These are phyloP conservation scores for Heptranchias perlo DNA, from an alignment of 2,113 vertebrate genomes.

Conservation along the genomic window DNA sequence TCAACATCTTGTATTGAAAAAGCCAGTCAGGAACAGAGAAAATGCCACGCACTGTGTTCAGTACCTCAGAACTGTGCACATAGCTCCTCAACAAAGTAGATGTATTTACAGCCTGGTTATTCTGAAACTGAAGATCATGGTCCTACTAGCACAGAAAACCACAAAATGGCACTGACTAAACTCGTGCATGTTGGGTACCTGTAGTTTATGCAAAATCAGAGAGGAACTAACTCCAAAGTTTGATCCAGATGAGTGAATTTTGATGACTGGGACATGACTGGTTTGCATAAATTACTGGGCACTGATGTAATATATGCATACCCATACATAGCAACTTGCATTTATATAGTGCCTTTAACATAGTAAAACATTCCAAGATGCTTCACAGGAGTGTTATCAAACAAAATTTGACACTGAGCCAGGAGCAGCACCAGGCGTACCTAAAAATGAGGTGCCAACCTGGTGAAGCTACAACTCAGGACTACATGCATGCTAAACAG, in stretches of 20 bases:
- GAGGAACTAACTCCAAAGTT: not conserved
- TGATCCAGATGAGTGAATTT: no score
- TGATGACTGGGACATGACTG: not conserved
- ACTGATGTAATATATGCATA: not conserved
- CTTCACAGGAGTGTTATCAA: no score
- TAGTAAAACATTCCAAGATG: no score
- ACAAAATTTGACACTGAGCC: no score
- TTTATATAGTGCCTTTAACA: no score
- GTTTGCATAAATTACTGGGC: not conserved
- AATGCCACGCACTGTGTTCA: not conserved
- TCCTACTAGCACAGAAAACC: not conserved
- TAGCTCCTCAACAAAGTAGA: not conserved
- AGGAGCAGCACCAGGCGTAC: no score
- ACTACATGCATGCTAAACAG: no score
- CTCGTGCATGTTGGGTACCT: not conserved
- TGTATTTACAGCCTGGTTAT: not conserved
- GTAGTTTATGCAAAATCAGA: not conserved
- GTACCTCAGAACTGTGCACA: not conserved
- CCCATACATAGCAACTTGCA: no score
- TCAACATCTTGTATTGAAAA: not conserved
- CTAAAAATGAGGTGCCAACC: no score
- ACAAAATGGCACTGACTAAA: not conserved
- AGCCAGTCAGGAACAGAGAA: not conserved
- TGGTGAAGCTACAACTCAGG: no score
- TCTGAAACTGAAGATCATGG: not conserved